These are phyloP conservation scores for Monomorium pharaonis DNA, from an alignment of 1,140 invertebrate species.

Conservation along the genomic window DNA sequence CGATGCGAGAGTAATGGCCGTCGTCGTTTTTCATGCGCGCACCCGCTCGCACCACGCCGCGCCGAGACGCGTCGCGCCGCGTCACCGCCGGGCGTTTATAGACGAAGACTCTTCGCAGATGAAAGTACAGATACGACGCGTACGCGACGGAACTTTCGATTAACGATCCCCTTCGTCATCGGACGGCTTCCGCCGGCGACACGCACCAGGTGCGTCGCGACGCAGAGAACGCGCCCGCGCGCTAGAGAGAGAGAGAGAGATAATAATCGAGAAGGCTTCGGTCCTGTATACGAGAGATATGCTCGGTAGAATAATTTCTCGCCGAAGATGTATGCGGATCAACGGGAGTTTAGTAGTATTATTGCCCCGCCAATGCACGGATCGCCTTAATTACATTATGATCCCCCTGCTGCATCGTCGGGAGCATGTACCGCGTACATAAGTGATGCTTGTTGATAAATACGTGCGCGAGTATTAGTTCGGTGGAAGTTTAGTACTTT, in stretches of 20 bases:
- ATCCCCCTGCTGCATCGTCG: neutral
- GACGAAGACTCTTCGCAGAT: conserved; percentile 15
- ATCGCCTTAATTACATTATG: conserved; percentile 60
- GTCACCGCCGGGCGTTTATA: conserved; percentile 22
- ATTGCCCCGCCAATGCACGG: neutral
- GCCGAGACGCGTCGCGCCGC: neutral
- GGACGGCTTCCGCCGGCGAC: conserved; percentile 38
- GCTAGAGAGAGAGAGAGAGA: too few relatives aligned
- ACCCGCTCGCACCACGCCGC: neutral
- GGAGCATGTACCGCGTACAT: conserved; percentile 38
- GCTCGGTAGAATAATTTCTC: neutral
- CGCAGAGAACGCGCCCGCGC: neutral
- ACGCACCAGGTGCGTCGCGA: conserved; percentile 31
- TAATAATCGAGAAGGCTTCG: conserved; percentile 20
- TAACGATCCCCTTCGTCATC: conserved; percentile 40
- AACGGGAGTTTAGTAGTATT: neutral
- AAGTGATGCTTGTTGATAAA: conserved; percentile 59
- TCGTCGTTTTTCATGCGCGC: conserved; percentile 59
- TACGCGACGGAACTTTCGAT: conserved; percentile 51
- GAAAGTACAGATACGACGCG: conserved; percentile 49
- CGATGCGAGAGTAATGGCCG: conserved; percentile 72
- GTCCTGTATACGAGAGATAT: conserved; percentile 13
- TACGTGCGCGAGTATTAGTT: neutral
- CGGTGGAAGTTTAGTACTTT: neutral
- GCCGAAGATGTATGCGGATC: neutral